Conservation (phyloP, 1,140 invertebrate species). For the Berghia stephanieae region DNA sequence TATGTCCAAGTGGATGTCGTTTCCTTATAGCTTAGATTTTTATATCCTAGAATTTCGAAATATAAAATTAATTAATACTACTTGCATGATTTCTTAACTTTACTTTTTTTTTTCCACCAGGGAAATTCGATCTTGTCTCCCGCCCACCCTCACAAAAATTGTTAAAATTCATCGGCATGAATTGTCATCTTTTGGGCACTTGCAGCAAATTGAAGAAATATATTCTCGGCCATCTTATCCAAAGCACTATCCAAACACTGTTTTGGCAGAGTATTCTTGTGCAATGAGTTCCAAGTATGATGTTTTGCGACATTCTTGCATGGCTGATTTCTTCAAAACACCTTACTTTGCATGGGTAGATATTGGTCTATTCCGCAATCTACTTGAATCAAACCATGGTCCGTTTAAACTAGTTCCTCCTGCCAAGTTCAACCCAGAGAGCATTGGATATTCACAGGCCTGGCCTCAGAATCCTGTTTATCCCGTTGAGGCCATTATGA, state of each 20-base stretch:
- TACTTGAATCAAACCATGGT: slow-evolving; percentile 39
- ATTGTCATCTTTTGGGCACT: slow-evolving; percentile 51
- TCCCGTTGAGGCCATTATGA: slow-evolving; percentile 38
- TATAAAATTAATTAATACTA: too few relatives aligned
- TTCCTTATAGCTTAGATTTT: too few relatives aligned
- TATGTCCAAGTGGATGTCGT: too few relatives aligned
- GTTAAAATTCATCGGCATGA: slow-evolving; percentile 41
- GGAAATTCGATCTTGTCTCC: slow-evolving; percentile 33
- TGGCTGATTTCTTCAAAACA: slow-evolving; percentile 43
- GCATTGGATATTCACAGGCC: slow-evolving; percentile 50
- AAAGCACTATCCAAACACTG: slow-evolving; percentile 55
- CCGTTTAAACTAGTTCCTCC: slow-evolving; percentile 49
- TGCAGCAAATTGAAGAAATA: slow-evolving; percentile 40
- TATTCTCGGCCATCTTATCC: slow-evolving; percentile 50
- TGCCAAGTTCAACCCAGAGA: slow-evolving; percentile 48
- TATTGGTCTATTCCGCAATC: slow-evolving; percentile 51
- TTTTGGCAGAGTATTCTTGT: slow-evolving; percentile 51
- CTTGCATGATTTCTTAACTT: too few relatives aligned
- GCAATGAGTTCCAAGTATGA: slow-evolving; percentile 62
- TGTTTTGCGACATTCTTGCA: slow-evolving; percentile 40
- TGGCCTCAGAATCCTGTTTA: slow-evolving; percentile 35
- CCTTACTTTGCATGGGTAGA: slow-evolving; percentile 58
- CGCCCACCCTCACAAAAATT: slow-evolving; percentile 41
- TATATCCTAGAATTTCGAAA: too few relatives aligned
- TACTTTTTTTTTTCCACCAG: slow-evolving; percentile 21